Base-by-base conservation (phyloP, 2,797 vertebrate genomes). In the Phrynocephalus guinanensis region DNA sequence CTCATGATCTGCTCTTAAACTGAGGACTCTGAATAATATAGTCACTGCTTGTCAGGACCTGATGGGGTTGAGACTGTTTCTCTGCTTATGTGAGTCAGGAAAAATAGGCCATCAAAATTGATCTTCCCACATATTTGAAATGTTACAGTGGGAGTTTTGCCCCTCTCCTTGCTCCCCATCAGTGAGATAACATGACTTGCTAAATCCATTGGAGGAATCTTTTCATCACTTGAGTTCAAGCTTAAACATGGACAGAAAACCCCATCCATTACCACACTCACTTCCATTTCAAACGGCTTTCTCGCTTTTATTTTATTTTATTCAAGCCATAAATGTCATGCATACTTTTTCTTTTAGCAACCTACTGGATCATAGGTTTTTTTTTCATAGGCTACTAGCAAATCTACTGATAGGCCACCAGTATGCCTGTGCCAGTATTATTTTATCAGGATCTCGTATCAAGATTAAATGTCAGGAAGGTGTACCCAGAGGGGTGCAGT, bases 1-100 rank as follows among this genome's bases (percentile, higher is more conserved):
- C 16, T 78, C 75, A 63, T 16, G 67, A 67, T 77, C 20, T 48
- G 38, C 77, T 16, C 60, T 50, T 85, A 79, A 85, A 85, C 75
- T 52, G 44, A 50, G 76, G 38, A 67, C 60, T 71, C 71, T 52
- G 28, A 70, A 86, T 79, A 44, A 44, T 71, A 56, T 56, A 79
- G 30, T 15, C 67, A 24, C 6, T 70, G 67, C 71, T 50, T 78
- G n/a, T 68, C n/a, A 48, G 68, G 75, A 20, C 50, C 63, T 70
- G 44, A 70, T 80, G 16, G 22, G 9, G 22, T 68, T 86, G 56
- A 86, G 38, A n/a, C 38, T 86, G 48, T 71, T 26, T 33, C 71
- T 70, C n/a, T 71, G 20, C 60, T 71, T 71, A 26, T 71, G 38
- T 30, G 18, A 78, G 24, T 52, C 28, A 78, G 24, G 24, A 79